Conservation (phyloP, 2,797 vertebrate species). For the Pogonophryne albipinna region DNA sequence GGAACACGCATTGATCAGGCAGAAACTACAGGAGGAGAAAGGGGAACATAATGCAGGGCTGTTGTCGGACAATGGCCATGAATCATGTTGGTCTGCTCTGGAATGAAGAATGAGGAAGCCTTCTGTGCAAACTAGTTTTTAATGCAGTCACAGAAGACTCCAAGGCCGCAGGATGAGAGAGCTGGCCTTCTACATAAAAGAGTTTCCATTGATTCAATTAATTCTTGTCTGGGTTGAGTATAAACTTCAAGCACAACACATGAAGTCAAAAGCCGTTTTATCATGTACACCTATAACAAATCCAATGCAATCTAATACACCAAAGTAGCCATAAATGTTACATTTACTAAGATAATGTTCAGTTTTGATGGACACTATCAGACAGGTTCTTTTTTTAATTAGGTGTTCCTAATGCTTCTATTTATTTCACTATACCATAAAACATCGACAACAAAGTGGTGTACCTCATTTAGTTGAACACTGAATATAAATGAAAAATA, state of each 20-base stretch:
- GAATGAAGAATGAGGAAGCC: slow-evolving; percentile 31
- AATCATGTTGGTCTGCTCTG: slow-evolving; percentile 40
- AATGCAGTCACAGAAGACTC: slow-evolving; percentile 28
- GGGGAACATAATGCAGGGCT: slow-evolving; percentile 18
- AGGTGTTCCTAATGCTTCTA: not conserved
- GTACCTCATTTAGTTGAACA: not conserved
- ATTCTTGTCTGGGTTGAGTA: too few species aligned
- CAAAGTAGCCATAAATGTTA: too few species aligned
- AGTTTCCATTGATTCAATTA: too few species aligned
- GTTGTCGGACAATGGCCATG: slow-evolving; percentile 44
- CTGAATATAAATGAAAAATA: not conserved
- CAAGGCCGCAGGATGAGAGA: not conserved
- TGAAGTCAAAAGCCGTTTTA: too few species aligned
- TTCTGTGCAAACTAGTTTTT: slow-evolving; percentile 39
- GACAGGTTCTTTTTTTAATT: not conserved
- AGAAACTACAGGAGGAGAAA: slow-evolving; percentile 33
- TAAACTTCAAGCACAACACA: too few species aligned
- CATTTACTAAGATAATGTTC: too few species aligned
- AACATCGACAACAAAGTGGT: not conserved
- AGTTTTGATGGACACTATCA: too few species aligned
- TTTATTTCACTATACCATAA: not conserved
- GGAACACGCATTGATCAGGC: slow-evolving; percentile 65
- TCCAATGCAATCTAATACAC: too few species aligned
- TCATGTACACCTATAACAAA: too few species aligned
- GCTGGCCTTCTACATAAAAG: too few species aligned